Evolutionary conservation across 2,888 invertebrate genomes (phyloP).

Genomic region (Polymixis lichenea): DNA sequence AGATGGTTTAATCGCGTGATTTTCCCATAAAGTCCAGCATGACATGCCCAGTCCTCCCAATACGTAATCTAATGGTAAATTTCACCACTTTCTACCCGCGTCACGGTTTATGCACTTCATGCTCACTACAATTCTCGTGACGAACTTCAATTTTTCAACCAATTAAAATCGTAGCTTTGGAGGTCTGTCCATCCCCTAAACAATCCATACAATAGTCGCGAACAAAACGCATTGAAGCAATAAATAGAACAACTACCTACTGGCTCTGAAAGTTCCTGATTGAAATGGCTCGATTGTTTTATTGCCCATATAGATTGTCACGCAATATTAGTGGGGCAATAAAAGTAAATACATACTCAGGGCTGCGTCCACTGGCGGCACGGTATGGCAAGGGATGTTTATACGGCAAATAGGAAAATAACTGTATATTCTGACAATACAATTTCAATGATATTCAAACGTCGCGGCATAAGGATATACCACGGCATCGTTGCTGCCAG

Average conservation of each 20-base stretch:
- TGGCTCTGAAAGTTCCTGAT: constrained; percentile 37
- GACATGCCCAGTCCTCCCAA: neutral
- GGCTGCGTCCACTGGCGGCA: neutral
- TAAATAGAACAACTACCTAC: constrained; percentile 37
- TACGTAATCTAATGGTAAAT: neutral
- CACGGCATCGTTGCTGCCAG: neutral
- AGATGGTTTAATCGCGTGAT: neutral
- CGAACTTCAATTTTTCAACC: neutral
- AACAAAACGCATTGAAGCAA: constrained; percentile 27
- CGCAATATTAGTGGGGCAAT: constrained; percentile 32
- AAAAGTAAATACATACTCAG: constrained; percentile 26
- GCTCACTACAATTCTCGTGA: neutral
- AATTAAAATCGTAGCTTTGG: neutral
- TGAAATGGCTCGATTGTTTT: constrained; percentile 58
- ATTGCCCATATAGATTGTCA: constrained; percentile 35
- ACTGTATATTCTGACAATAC: neutral
- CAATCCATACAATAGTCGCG: neutral
- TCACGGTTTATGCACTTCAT: neutral
- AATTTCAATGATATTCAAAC: neutral
- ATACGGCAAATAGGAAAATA: neutral
- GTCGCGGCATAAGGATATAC: neutral
- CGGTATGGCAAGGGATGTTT: neutral
- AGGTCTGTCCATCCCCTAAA: neutral
- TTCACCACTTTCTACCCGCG: neutral
- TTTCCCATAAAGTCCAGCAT: neutral